phyloP scores from a whole-genome alignment of 2,888 invertebrate species.

The Pterostichus madidus region DNA sequence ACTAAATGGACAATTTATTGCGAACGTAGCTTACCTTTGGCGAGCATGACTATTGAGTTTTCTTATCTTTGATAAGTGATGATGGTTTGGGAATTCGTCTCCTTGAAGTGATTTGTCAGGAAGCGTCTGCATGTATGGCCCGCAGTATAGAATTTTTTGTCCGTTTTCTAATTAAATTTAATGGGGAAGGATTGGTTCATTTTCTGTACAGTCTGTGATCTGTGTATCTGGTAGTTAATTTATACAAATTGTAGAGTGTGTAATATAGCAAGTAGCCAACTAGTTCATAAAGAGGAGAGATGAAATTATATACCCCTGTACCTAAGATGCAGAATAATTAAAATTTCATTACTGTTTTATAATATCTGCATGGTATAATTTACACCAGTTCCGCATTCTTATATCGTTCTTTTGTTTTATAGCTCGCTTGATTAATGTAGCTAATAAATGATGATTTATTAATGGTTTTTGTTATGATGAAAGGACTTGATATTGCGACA shows the following conservation, averaged over 20 bases:
- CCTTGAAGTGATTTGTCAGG: background rate
- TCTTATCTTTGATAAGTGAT: too few species aligned
- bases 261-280: background rate
- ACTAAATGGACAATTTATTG: too few species aligned
- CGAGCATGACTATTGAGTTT: too few species aligned
- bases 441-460: slow-evolving; percentile 12
- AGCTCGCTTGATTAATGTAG: slow-evolving; percentile 13
- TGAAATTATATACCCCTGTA: slow-evolving; percentile 46
- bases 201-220: slow-evolving; percentile 32
- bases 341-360: slow-evolving; percentile 36
- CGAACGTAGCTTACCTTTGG: too few species aligned
- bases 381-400: slow-evolving; percentile 52
- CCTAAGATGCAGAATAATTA: slow-evolving; percentile 46
- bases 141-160: slow-evolving; percentile 56
- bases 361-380: slow-evolving; percentile 25
- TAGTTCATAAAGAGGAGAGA: slow-evolving; percentile 22
- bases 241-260: slow-evolving; percentile 60
- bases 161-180: slow-evolving; percentile 60
- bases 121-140: slow-evolving; percentile 27
- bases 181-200: slow-evolving; percentile 54
- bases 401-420: slow-evolving; percentile 21
- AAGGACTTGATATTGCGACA: too few species aligned
- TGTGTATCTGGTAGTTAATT: slow-evolving; percentile 52
- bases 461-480: background rate
- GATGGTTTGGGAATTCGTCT: slow-evolving; percentile 23